Conservation (phyloP, 2,113 vertebrate species). For the Heloderma charlesbogerti region DNA sequence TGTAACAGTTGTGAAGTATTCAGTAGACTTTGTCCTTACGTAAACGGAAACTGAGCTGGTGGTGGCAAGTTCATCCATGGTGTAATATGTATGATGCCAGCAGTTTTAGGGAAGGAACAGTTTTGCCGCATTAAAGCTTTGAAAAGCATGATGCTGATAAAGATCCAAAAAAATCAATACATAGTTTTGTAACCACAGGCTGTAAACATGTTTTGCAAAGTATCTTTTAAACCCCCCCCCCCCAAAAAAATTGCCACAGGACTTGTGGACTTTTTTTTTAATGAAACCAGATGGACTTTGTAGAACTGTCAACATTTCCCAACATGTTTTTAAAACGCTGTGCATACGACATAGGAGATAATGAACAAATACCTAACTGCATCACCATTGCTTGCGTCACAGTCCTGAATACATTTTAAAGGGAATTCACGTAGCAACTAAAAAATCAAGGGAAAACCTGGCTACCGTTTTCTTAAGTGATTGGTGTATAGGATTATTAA, state of each 20-base stretch:
- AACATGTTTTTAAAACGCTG: conserved; percentile 18
- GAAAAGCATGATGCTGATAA: neutral
- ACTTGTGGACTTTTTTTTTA: neutral
- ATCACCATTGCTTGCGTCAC: neutral
- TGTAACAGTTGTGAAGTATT: conserved; percentile 2
- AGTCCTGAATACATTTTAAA: conserved; percentile 7
- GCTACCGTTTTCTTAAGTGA: neutral
- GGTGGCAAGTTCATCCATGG: neutral
- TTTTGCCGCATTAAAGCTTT: neutral
- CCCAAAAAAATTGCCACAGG: fast-evolving
- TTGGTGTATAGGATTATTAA: neutral
- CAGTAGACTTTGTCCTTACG: conserved; percentile 56
- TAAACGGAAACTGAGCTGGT: conserved; percentile 29
- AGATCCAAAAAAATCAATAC: conserved; percentile 21
- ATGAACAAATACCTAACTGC: neutral
- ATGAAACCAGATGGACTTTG: conserved; percentile 25
- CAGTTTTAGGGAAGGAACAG: fast-evolving
- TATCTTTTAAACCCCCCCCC: conserved; percentile 3
- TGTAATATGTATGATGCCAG: conserved; percentile 3
- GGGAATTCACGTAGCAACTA: neutral
- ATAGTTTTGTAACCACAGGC: conserved; percentile 27
- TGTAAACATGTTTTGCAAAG: conserved; percentile 1
- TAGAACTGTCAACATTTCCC: neutral
- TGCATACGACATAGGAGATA: neutral
- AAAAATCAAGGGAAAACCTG: neutral